These are phyloP conservation scores for Caretta caretta DNA, from an alignment of 2,113 vertebrate genomes.

Conservation along the genomic window DNA sequence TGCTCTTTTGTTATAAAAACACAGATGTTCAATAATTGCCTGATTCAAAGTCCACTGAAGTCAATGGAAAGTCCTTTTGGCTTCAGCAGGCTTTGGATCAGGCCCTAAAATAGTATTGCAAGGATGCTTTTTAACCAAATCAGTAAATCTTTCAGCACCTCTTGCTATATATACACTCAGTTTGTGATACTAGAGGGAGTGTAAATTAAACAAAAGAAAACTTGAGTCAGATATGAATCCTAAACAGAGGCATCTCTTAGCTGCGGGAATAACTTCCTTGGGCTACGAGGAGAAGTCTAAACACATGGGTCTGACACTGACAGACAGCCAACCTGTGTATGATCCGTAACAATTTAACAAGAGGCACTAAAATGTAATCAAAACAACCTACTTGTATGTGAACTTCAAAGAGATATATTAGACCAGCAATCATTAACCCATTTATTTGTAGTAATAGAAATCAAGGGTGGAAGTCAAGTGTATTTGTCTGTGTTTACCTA, in stretches of 20 bases:
- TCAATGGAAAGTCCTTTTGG: neutral
- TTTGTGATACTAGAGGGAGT: neutral
- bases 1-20: neutral
- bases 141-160: neutral
- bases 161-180: neutral
- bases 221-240: neutral
- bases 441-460: no score
- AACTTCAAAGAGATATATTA: no score
- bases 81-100: neutral
- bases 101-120: fast-evolving
- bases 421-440: no score
- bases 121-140: neutral
- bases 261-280: neutral
- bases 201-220: neutral
- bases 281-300: neutral
- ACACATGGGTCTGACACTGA: neutral
- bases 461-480: no score
- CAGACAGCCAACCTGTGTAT: no score
- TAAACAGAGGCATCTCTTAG: neutral
- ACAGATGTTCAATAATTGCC: neutral
- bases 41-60: neutral
- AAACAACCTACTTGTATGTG: no score
- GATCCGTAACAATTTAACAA: no score
- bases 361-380: no score
- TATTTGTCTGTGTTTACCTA: no score